Evolutionary conservation across 2,113 vertebrate species (phyloP).

Genomic region (Myiozetetes cayanensis): DNA sequence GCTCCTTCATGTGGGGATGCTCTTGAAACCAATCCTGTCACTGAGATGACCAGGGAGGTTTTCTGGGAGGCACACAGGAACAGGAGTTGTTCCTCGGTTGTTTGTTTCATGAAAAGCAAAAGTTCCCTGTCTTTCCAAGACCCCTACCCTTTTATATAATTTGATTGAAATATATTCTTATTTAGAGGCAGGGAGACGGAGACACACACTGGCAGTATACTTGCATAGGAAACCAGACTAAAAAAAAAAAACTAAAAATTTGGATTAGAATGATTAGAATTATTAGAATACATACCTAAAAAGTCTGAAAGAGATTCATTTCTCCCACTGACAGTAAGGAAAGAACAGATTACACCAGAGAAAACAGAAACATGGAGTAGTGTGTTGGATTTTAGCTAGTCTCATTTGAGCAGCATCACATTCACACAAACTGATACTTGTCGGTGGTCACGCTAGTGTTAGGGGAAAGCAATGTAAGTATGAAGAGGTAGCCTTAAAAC

Average conservation of each 20-base stretch:
- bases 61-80: background rate
- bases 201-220: background rate
- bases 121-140: background rate
- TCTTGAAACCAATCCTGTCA: background rate
- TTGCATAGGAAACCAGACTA: background rate
- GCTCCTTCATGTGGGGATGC: background rate
- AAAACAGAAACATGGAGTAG: background rate
- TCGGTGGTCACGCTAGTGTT: background rate
- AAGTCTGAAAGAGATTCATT: background rate
- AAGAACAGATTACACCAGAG: background rate
- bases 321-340: background rate
- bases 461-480: rapidly evolving
- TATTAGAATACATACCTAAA: background rate
- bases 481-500: background rate
- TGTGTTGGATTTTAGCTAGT: background rate
- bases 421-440: background rate
- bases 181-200: background rate
- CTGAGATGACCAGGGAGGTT: no score
- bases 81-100: background rate
- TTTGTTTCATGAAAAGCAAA: background rate
- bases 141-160: background rate
- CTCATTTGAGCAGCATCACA: background rate
- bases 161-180: background rate
- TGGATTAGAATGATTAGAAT: no score
- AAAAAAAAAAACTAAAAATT: background rate